Percentiles rank a stretch among this genome's conserved stretches.
Evolutionary conservation across 1,140 invertebrate species (phyloP).

Genomic region (Drosophila neocordata): DNA sequence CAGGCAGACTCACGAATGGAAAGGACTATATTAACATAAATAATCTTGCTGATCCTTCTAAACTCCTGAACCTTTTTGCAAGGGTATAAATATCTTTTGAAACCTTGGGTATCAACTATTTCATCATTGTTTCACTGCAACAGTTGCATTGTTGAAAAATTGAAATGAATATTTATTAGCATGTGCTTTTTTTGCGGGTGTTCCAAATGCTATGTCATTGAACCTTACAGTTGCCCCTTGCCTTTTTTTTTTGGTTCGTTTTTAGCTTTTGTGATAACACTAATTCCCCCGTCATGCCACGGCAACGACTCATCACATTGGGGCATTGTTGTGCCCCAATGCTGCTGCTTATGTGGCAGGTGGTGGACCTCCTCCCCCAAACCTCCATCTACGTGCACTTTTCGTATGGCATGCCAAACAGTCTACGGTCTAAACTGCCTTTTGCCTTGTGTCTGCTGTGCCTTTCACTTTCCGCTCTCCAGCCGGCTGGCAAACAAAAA

Average conservation of each 20-base stretch:
- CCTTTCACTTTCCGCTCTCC: slow-evolving; percentile 72
- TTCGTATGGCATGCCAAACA: slow-evolving; percentile 25
- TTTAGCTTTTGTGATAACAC: slow-evolving; percentile 30
- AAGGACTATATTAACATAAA: too few species aligned
- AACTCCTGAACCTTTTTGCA: too few species aligned
- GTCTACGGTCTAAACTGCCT: slow-evolving; percentile 14
- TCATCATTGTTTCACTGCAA: neutral
- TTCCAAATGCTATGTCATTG: slow-evolving; percentile 39
- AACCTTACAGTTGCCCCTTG: slow-evolving; percentile 31
- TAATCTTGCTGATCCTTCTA: too few species aligned
- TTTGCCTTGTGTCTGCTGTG: slow-evolving; percentile 27
- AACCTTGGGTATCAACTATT: neutral
- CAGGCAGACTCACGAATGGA: too few species aligned
- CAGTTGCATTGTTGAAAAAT: slow-evolving; percentile 31
- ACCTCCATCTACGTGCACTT: neutral
- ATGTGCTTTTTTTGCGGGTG: slow-evolving; percentile 39
- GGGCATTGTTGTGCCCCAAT: slow-evolving; percentile 49
- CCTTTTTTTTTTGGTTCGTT: slow-evolving; percentile 15
- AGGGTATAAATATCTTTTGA: too few species aligned
- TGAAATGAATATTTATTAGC: slow-evolving; percentile 68
- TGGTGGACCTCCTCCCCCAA: slow-evolving; percentile 24
- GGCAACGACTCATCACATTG: slow-evolving; percentile 15
- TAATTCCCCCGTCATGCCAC: slow-evolving; percentile 40
- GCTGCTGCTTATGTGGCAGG: slow-evolving; percentile 38
- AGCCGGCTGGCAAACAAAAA: slow-evolving; percentile 37